These are phyloP conservation scores for Balaeniceps rex DNA, from an alignment of 2,113 vertebrate genomes.

Conservation along the genomic window DNA sequence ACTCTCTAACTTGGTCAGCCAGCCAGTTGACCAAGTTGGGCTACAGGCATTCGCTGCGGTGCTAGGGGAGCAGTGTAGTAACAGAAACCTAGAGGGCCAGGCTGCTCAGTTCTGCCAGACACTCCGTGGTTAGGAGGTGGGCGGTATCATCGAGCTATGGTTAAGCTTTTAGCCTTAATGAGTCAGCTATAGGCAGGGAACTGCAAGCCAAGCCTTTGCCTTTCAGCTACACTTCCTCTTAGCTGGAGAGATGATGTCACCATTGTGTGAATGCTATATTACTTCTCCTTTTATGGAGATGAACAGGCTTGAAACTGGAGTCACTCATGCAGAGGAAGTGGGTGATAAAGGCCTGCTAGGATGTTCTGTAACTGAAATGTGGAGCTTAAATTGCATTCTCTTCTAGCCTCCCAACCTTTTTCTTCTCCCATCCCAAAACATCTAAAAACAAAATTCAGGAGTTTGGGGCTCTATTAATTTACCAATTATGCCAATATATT, in stretches of 20 bases:
- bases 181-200: slow-evolving; percentile 62
- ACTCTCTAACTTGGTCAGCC: not conserved
- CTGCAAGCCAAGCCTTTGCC: slow-evolving; percentile 35
- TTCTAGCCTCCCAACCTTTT: not conserved
- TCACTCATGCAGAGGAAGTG: slow-evolving; percentile 71
- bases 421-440: not conserved
- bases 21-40: not conserved
- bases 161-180: slow-evolving; percentile 38
- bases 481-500: not conserved
- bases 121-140: not conserved
- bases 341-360: slow-evolving; percentile 33
- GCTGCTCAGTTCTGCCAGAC: not conserved
- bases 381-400: not conserved
- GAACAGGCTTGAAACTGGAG: slow-evolving; percentile 40
- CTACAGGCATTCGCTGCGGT: accelerated
- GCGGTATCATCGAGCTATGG: not conserved
- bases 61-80: not conserved
- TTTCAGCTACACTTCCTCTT: slow-evolving; percentile 70
- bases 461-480: not conserved
- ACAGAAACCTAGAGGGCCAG: not conserved
- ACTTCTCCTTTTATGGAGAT: slow-evolving; percentile 79
- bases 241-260: slow-evolving; percentile 73
- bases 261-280: slow-evolving; percentile 47
- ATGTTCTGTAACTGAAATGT: slow-evolving; percentile 6
- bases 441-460: not conserved